Evolutionary conservation across 2,113 vertebrate genomes (phyloP).

Genomic region (Dicentrarchus labrax): DNA sequence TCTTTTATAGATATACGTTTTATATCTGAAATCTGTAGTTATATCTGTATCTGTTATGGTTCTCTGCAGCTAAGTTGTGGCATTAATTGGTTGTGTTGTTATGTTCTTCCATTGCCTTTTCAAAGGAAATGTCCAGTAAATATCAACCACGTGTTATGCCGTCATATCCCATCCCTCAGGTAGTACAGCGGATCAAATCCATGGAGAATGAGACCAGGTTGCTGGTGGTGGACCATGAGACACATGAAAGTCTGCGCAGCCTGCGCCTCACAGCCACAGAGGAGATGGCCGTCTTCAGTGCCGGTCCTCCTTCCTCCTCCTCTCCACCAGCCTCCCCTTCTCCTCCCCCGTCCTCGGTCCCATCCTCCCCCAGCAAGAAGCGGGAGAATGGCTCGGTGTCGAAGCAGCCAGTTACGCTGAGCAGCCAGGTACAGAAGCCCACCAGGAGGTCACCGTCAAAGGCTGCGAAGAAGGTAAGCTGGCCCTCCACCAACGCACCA

Average conservation of each 20-base stretch:
- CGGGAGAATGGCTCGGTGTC: conserved; percentile 87
- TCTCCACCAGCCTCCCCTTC: conserved; percentile 51
- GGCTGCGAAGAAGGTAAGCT: conserved; percentile 88
- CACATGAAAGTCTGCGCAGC: conserved; percentile 90
- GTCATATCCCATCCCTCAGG: conserved; percentile 78
- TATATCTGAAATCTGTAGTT: too few species aligned
- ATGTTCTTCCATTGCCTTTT: neutral
- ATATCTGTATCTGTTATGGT: neutral
- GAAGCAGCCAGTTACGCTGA: conserved; percentile 81
- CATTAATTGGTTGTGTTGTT: neutral
- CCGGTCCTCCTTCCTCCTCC: conserved; percentile 49
- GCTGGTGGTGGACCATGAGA: conserved; percentile 95
- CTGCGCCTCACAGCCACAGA: conserved; percentile 90
- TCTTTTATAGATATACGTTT: neutral
- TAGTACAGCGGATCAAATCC: conserved; percentile 96
- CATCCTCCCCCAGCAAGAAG: conserved; percentile 68
- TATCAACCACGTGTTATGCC: neutral
- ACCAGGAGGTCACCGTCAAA: conserved; percentile 86
- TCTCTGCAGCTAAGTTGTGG: neutral
- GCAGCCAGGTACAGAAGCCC: conserved; percentile 78
- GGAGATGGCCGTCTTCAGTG: conserved; percentile 86
- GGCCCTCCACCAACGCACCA: neutral
- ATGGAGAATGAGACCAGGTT: conserved; percentile 90
- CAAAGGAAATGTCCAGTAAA: neutral
- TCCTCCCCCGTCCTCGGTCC: conserved; percentile 15